These are phyloP conservation scores for Platichthys flesus DNA, from an alignment of 2,113 vertebrate genomes.

Conservation along the genomic window DNA sequence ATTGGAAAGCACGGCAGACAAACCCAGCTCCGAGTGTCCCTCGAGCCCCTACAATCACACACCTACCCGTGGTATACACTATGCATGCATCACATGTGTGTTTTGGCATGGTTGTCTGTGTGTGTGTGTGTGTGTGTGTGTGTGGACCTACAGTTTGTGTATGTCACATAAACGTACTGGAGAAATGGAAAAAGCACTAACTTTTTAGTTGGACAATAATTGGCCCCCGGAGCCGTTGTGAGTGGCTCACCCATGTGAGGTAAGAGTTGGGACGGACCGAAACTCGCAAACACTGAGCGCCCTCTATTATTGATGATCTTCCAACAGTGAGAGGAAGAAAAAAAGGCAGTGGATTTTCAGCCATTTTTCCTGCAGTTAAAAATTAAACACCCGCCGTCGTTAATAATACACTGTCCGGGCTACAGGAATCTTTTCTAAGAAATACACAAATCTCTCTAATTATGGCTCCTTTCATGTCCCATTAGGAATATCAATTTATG, in stretches of 20 bases:
- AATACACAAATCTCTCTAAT: conserved; percentile 8
- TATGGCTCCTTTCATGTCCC: not conserved
- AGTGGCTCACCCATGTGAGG: conserved; percentile 58
- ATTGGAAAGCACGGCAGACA: conserved; percentile 50
- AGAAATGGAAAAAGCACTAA: conserved; percentile 58
- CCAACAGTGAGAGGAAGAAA: conserved; percentile 30
- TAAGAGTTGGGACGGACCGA: conserved; percentile 61
- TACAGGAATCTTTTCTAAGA: conserved; percentile 12
- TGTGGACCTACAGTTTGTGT: conserved; percentile 30
- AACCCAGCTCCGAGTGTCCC: conserved; percentile 44
- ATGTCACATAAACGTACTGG: conserved; percentile 20
- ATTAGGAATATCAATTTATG: not conserved
- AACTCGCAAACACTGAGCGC: conserved; percentile 39
- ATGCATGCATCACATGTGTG: not conserved
- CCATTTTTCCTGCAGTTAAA: conserved; percentile 31
- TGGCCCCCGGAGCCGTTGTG: conserved; percentile 67
- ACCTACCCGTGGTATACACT: not conserved
- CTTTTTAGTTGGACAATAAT: conserved; percentile 73
- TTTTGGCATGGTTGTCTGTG: conserved; percentile 11
- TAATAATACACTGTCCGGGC: conserved; percentile 18
- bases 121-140: conserved; percentile 20
- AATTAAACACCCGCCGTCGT: conserved; percentile 20
- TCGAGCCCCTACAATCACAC: conserved; percentile 23
- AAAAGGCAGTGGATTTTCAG: not conserved
- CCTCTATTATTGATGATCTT: conserved; percentile 61